These are phyloP conservation scores for Charadrius vociferus DNA, from an alignment of 2,113 vertebrate species.

Conservation along the genomic window DNA sequence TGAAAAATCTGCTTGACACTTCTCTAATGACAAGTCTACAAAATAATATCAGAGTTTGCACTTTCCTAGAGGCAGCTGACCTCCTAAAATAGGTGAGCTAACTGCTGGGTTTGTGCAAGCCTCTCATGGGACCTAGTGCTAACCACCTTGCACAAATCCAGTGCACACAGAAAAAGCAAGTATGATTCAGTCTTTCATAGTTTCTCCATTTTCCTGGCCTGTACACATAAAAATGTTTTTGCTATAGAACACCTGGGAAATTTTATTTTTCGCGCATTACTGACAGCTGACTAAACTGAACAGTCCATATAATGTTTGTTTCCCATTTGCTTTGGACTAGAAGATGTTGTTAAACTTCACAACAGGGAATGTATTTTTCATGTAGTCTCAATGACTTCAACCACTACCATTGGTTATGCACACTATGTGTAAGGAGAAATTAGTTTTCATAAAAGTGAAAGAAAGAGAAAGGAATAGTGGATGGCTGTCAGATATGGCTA, in stretches of 20 bases:
- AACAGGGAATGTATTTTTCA: background rate
- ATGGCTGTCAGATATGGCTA: background rate
- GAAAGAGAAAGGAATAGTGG: background rate
- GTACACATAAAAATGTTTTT: background rate
- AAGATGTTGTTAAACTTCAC: background rate
- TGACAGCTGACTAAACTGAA: background rate
- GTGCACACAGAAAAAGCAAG: background rate
- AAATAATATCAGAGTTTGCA: background rate
- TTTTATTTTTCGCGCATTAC: background rate
- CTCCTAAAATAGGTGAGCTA: background rate
- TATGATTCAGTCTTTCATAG: background rate
- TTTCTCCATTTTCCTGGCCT: background rate
- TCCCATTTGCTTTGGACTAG: background rate
- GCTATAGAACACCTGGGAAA: background rate
- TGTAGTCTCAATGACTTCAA: background rate
- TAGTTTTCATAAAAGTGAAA: background rate
- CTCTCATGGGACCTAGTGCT: background rate
- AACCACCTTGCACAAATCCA: background rate
- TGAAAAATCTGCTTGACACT: background rate
- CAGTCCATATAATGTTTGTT: background rate
- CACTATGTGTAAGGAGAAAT: background rate
- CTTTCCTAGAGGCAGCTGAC: background rate
- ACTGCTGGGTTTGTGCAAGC: background rate
- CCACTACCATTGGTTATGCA: background rate
- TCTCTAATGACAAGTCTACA: background rate